Evolutionary conservation across 2,113 vertebrate species (phyloP).

Genomic region (Mirounga angustirostris): DNA sequence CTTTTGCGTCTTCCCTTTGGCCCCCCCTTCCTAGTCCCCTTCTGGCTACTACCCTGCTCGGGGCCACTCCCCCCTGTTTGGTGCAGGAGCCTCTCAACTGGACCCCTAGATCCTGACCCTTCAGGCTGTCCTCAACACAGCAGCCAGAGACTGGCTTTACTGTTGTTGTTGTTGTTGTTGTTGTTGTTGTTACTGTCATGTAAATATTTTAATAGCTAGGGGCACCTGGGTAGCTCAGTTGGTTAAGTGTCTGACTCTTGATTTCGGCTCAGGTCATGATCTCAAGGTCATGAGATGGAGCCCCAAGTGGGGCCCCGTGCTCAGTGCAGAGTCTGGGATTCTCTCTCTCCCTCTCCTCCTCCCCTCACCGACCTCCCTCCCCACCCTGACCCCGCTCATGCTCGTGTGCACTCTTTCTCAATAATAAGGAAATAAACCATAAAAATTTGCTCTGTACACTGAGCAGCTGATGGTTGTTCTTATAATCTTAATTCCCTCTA

Average conservation of each 20-base stretch:
- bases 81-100: background rate
- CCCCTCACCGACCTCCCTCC: background rate
- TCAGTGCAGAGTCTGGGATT: background rate
- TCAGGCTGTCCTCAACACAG: background rate
- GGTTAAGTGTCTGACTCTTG: background rate
- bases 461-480: background rate
- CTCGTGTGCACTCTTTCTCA: background rate
- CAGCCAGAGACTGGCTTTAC: background rate
- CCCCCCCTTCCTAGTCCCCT: background rate
- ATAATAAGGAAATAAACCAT: background rate
- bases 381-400: background rate
- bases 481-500: slow-evolving; percentile 40
- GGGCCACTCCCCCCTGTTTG: background rate
- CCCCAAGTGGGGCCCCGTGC: background rate
- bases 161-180: background rate
- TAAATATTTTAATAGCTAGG: background rate
- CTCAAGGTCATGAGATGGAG: background rate
- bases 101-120: background rate
- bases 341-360: background rate
- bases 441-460: background rate
- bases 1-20: background rate
- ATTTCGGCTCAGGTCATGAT: background rate
- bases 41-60: background rate
- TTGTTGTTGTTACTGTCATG: background rate
- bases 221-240: background rate